Evolutionary conservation across 2,888 invertebrate genomes (phyloP).

Genomic region (Plebejus anna): DNA sequence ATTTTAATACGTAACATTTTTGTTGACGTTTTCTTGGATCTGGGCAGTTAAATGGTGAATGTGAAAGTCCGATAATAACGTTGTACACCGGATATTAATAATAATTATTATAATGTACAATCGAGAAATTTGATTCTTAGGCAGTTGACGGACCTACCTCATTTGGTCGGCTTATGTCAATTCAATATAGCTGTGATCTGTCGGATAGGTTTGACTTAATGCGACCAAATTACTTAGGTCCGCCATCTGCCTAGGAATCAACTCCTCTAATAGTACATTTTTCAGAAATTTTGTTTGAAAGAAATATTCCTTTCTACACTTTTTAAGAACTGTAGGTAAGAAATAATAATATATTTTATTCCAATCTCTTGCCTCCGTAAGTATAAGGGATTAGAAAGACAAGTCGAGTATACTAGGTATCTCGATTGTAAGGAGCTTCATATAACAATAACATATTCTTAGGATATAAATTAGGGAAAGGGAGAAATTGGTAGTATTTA

Average conservation of each 20-base stretch:
- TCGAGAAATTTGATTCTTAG: too few relatives aligned
- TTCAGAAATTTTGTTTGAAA: background rate
- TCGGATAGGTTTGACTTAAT: too few relatives aligned
- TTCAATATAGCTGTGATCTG: too few relatives aligned
- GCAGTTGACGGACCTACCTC: too few relatives aligned
- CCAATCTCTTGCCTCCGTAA: background rate
- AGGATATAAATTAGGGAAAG: background rate
- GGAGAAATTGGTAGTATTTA: background rate
- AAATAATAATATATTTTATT: too few relatives aligned
- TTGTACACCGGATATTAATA: background rate
- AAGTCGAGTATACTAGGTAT: background rate
- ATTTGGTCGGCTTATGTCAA: too few relatives aligned
- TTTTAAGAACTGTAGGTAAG: too few relatives aligned
- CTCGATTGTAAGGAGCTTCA: background rate
- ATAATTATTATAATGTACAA: too few relatives aligned
- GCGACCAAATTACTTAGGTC: too few relatives aligned
- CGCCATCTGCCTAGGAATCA: too few relatives aligned
- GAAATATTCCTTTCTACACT: too few relatives aligned
- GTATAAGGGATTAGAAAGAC: background rate
- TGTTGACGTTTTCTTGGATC: constrained; percentile 3
- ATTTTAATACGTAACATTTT: constrained; percentile 5
- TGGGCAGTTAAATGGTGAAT: background rate
- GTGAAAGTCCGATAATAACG: background rate
- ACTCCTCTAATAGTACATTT: background rate
- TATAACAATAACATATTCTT: background rate